Percentiles rank a stretch among this genome's conserved stretches.
These are phyloP conservation scores for Meles meles DNA, from an alignment of 2,113 vertebrate species.

Conservation along the genomic window DNA sequence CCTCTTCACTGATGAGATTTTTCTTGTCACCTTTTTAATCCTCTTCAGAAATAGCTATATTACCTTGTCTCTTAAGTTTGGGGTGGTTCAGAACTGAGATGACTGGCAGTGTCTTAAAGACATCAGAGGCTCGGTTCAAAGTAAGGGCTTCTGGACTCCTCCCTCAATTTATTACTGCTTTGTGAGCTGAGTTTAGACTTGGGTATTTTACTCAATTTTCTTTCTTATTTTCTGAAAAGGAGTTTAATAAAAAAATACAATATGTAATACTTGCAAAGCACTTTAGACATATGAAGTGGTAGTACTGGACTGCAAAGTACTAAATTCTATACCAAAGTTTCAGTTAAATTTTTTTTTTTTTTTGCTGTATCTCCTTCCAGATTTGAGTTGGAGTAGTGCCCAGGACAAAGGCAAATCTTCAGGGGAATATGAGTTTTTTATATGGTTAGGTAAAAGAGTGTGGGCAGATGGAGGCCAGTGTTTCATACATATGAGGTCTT, in stretches of 20 bases:
- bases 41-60: background rate
- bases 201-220: background rate
- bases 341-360: background rate
- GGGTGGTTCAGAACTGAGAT: background rate
- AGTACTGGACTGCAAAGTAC: background rate
- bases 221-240: conserved; percentile 34
- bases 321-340: background rate
- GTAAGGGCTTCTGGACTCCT: background rate
- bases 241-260: background rate
- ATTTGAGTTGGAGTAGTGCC: background rate
- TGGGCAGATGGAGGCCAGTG: background rate
- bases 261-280: background rate
- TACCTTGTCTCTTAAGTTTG: background rate
- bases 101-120: background rate
- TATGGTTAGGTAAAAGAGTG: background rate
- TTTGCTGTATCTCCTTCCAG: background rate
- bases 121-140: background rate
- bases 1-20: background rate
- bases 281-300: background rate
- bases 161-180: background rate
- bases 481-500: background rate
- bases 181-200: background rate
- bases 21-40: background rate
- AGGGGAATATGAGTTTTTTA: background rate
- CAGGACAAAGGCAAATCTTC: background rate